These are phyloP conservation scores for Mionectes olivaceus DNA, from an alignment of 2,797 vertebrate species.

Conservation along the genomic window DNA sequence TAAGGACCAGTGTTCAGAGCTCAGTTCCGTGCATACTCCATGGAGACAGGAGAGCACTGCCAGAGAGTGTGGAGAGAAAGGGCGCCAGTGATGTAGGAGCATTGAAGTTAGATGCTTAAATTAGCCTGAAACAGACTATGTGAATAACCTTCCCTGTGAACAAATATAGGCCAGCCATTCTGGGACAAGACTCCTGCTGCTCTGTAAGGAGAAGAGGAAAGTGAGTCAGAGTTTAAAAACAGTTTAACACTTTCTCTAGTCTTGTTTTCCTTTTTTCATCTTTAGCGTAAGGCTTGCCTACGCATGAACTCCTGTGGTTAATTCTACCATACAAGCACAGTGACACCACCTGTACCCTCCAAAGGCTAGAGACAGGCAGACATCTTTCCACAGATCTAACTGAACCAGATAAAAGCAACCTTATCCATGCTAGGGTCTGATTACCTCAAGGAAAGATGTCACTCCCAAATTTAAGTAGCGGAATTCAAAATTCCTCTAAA, in stretches of 20 bases:
- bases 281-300: slow-evolving; percentile 31
- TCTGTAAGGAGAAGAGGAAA: slow-evolving; percentile 41
- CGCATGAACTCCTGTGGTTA: background rate
- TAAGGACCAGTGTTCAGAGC: background rate
- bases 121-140: slow-evolving; percentile 16
- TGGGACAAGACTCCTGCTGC: slow-evolving; percentile 44
- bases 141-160: slow-evolving; percentile 40
- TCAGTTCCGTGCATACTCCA: background rate
- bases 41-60: background rate
- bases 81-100: background rate
- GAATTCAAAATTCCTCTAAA: background rate
- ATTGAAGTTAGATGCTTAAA: slow-evolving; percentile 11
- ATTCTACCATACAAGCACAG: background rate
- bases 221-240: slow-evolving; percentile 57
- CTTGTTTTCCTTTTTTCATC: slow-evolving; percentile 32
- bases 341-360: background rate
- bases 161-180: slow-evolving; percentile 56
- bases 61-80: background rate
- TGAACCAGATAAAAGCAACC: background rate
- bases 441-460: background rate
- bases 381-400: background rate
- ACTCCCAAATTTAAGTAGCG: background rate
- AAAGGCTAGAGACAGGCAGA: background rate
- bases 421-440: background rate
- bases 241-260: slow-evolving; percentile 17